Evolutionary conservation across 2,797 vertebrate species (phyloP).

Genomic region (Cossypha heuglini): DNA sequence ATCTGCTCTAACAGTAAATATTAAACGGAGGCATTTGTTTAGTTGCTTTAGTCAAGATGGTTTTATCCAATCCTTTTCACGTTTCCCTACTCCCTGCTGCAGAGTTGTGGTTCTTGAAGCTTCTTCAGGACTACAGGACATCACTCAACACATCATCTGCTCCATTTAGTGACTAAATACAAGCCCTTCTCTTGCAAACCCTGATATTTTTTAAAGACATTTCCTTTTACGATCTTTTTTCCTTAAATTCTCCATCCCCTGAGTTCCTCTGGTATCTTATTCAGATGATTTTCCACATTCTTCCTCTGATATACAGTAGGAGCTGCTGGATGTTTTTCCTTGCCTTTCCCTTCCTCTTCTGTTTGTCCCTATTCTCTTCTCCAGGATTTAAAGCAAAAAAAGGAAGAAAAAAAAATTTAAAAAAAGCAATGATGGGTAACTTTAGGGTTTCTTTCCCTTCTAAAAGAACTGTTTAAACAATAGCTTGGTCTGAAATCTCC

Average conservation of each 20-base stretch:
- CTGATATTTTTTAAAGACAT: neutral
- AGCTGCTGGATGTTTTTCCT: neutral
- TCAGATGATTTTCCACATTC: neutral
- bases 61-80: neutral
- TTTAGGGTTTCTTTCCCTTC: neutral
- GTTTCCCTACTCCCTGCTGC: neutral
- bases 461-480: neutral
- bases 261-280: neutral
- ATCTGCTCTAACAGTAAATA: neutral
- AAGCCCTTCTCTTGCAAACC: neutral
- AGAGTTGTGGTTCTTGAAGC: neutral
- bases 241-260: neutral
- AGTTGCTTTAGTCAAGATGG: neutral
- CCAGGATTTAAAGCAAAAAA: neutral
- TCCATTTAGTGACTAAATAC: neutral
- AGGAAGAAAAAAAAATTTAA: too few relatives aligned
- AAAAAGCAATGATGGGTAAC: rapidly evolving
- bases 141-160: neutral
- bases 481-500: neutral
- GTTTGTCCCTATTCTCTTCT: neutral
- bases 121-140: neutral
- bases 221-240: neutral
- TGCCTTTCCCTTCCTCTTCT: neutral
- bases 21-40: neutral
- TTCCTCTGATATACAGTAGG: neutral